phyloP scores from a whole-genome alignment of 2,113 vertebrate species.

The Platichthys stellatus region DNA sequence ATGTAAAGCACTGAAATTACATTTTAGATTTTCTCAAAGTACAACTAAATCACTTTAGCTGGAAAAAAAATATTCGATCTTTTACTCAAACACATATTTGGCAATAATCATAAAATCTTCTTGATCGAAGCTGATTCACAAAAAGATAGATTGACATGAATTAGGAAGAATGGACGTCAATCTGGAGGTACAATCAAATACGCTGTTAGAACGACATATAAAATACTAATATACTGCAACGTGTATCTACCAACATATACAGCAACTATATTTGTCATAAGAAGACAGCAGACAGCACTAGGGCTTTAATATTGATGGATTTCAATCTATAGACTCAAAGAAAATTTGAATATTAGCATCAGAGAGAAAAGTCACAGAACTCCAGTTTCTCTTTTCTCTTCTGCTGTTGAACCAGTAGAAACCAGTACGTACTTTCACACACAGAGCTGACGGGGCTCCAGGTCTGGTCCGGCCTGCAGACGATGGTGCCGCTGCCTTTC shows the following conservation, averaged over 20 bases:
- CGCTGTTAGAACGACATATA: too few relatives aligned
- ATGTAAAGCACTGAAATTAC: too few relatives aligned
- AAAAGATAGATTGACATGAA: background rate
- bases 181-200: too few relatives aligned
- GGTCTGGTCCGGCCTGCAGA: slow-evolving; percentile 90
- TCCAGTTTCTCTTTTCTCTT: too few relatives aligned
- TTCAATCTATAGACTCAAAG: too few relatives aligned
- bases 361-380: too few relatives aligned
- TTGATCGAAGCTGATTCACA: too few relatives aligned
- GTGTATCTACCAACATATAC: background rate
- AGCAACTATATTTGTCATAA: background rate
- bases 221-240: background rate
- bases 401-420: background rate
- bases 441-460: slow-evolving; percentile 88
- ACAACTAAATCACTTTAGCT: too few relatives aligned
- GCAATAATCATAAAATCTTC: background rate
- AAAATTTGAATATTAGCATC: too few relatives aligned
- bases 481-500: slow-evolving; percentile 84
- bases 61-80: too few relatives aligned
- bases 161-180: background rate
- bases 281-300: background rate
- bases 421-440: slow-evolving; percentile 89
- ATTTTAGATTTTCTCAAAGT: too few relatives aligned
- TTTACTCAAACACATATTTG: background rate
- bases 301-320: too few relatives aligned